A percentile compares a stretch with the other conserved stretches of the same genome.
Evolutionary conservation across 1,140 invertebrate species (phyloP).

Genomic region (Euglossa dilemma): DNA sequence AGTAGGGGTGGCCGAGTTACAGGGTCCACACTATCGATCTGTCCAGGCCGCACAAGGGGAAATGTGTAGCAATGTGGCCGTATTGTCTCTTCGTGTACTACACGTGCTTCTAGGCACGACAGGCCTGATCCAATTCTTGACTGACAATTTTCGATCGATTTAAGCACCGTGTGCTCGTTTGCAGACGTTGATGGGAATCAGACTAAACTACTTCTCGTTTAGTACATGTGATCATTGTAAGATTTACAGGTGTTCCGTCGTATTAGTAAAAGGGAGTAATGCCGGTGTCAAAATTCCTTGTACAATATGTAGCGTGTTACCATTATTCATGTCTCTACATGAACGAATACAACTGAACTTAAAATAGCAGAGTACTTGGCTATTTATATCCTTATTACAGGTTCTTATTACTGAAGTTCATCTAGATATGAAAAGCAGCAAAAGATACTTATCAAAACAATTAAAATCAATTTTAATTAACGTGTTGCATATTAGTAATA

Average conservation of each 20-base stretch:
- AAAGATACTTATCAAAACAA: too few relatives aligned
- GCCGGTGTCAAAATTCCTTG: not conserved
- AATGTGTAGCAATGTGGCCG: conserved; percentile 24
- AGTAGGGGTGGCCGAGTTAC: conserved; percentile 50
- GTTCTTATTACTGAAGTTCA: not conserved
- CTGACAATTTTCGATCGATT: conserved; percentile 26
- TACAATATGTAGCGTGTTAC: not conserved
- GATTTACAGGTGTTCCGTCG: not conserved
- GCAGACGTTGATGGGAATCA: not conserved
- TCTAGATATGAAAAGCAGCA: not conserved
- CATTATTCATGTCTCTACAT: too few relatives aligned
- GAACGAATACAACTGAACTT: too few relatives aligned
- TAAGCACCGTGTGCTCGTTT: not conserved
- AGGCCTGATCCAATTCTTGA: conserved; percentile 28
- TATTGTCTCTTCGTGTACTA: conserved; percentile 33
- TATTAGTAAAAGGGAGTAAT: not conserved
- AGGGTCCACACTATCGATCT: conserved; percentile 60
- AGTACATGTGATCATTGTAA: too few relatives aligned
- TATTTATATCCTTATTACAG: too few relatives aligned
- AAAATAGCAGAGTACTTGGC: too few relatives aligned
- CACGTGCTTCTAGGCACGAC: conserved; percentile 26
- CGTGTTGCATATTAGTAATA: not conserved
- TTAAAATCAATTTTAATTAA: not conserved
- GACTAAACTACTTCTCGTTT: not conserved
- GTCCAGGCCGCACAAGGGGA: conserved; percentile 31